Evolutionary conservation across 2,113 vertebrate species (phyloP).

Genomic region (Anarhynchus alexandrinus): DNA sequence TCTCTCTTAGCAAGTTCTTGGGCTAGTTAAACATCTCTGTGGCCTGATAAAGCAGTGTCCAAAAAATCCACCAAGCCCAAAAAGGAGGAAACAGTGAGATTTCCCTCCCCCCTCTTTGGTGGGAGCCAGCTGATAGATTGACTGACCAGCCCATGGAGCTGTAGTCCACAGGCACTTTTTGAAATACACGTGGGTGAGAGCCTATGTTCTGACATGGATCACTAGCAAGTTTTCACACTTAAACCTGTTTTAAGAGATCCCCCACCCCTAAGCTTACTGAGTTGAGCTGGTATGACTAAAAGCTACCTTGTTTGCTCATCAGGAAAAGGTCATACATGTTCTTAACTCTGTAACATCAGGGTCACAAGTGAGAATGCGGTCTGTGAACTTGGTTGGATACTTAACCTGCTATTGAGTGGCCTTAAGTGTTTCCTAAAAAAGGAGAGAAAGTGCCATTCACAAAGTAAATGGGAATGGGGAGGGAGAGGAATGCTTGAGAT

Average conservation of each 20-base stretch:
- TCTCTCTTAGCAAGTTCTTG: background rate
- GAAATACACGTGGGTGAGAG: background rate
- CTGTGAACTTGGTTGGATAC: background rate
- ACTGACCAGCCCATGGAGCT: background rate
- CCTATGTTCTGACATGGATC: background rate
- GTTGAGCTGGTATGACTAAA: background rate
- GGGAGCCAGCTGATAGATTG: background rate
- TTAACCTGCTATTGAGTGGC: background rate
- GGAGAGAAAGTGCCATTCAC: background rate
- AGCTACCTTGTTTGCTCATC: background rate
- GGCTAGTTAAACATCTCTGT: background rate
- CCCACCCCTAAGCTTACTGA: background rate
- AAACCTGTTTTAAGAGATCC: background rate
- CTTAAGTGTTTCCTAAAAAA: background rate
- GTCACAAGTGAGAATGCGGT: background rate
- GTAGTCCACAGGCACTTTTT: background rate
- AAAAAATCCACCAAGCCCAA: background rate
- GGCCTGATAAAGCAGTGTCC: background rate
- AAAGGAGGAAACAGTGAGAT: background rate
- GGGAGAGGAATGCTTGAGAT: background rate
- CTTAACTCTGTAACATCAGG: background rate
- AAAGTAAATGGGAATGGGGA: background rate
- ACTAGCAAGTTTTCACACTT: background rate
- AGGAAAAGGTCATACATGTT: background rate
- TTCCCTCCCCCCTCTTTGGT: accelerated